Base-by-base conservation (phyloP, 1,140 invertebrate species). In the Bradysia coprophila region DNA sequence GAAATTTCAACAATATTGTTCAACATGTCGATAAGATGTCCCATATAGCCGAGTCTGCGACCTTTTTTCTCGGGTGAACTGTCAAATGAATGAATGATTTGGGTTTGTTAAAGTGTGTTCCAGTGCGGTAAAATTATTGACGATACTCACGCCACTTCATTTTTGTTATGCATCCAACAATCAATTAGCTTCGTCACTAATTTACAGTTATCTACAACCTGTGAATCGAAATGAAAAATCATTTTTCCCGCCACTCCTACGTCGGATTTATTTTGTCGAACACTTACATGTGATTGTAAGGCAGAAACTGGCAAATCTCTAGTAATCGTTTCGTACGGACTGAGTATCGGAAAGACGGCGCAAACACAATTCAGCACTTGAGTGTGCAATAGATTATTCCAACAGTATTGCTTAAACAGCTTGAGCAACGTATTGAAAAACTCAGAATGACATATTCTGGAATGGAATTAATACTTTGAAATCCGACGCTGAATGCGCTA, bases 301-400 rank as follows among this genome's bases (percentile, higher is more conserved):
- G 54, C 51, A 38, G 57, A 55, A 42, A 54, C 54, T 34, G 44
- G 45, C 38, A 45, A 53, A n/a, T n/a, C n/a, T 3, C 41, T 31
- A 21, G 44, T 31, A 38, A 42, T 42, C 43, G 51, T 53, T 43
- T 50, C 51, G 36, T 50, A 51, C 38, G 54, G 49, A n/a, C n/a
- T n/a, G n/a, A n/a, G n/a, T n/a, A n/a, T n/a, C n/a, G n/a, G n/a
- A n/a, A n/a, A n/a, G n/a, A n/a, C n/a, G n/a, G n/a, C n/a, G n/a
- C n/a, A n/a, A 43, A 89, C 63, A 55, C 74, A 80, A 57, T 78
- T 75, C 59, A 84, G 78, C 43, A 86, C 75, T 70, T 88, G 81
- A 41, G 75, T 79, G 62, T 89, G 85, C 45, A 89, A 63, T 56
- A 89, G 88, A 64, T 88, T 90, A 63, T 90, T 90, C 77, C 81